Percentiles rank a stretch among this genome's conserved stretches.
These are phyloP conservation scores for Mimumesa dahlbomi DNA, from an alignment of 2,888 invertebrate genomes.

Conservation along the genomic window DNA sequence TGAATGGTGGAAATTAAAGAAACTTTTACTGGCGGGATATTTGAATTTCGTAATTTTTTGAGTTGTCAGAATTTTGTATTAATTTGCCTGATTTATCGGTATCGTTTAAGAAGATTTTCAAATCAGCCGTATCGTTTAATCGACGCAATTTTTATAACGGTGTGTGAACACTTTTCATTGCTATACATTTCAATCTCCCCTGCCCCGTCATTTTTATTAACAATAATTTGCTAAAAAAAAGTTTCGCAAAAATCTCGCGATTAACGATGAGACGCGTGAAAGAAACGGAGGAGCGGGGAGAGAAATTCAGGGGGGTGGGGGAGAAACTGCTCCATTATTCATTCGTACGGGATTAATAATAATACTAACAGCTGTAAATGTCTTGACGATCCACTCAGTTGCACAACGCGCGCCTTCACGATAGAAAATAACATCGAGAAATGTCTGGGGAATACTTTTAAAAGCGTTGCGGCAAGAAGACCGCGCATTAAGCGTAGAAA, in stretches of 20 bases:
- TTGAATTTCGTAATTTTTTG: too few relatives aligned
- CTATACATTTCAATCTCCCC: too few relatives aligned
- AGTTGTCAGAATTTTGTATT: too few relatives aligned
- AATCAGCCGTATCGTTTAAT: too few relatives aligned
- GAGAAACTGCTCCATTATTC: constrained; percentile 51
- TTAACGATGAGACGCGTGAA: constrained; percentile 37
- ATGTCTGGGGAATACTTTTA: neutral
- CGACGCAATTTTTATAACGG: too few relatives aligned
- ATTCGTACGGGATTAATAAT: constrained; percentile 44
- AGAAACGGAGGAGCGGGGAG: constrained; percentile 39
- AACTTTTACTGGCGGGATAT: too few relatives aligned
- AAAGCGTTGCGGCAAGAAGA: neutral
- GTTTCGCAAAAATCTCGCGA: constrained; percentile 24
- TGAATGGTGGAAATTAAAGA: too few relatives aligned
- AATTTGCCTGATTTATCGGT: too few relatives aligned
- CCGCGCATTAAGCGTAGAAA: neutral
- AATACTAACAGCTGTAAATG: constrained; percentile 20
- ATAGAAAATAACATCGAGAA: constrained; percentile 3
- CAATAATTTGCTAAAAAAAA: too few relatives aligned
- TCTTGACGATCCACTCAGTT: constrained; percentile 37
- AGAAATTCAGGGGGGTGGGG: constrained; percentile 5
- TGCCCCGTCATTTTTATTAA: too few relatives aligned
- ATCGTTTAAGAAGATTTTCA: too few relatives aligned
- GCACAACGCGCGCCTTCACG: constrained; percentile 25
- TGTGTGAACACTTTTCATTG: too few relatives aligned